Base-by-base conservation (phyloP, 1,140 invertebrate genomes). In the Steinernema feltiae region DNA sequence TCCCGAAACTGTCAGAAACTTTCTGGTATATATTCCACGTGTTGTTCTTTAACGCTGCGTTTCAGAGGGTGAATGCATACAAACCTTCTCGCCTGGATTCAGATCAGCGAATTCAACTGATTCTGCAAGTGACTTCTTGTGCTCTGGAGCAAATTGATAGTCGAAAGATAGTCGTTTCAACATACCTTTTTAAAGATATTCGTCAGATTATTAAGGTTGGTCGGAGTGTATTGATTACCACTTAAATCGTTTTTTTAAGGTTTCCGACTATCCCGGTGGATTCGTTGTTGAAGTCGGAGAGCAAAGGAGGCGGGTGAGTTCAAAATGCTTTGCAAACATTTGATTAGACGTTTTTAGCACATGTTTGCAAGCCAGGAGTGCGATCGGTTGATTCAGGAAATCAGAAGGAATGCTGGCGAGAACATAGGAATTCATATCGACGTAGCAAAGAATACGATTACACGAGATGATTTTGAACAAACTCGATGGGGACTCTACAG, bases 121-220 rank as follows among this genome's bases (percentile, higher is more conserved):
- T 94, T 3, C 88, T 98, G 72, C 93, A 96, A 89, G 91, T 97
- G 0, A 93, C 93, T 30, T 91, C 93, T 7, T 92, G 91, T 85
- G 93, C 93, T 71, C 86, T 98, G 29, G 92, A 96, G 87, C 95
- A 98, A 88, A 87, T 95, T 41, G 75, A 85, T 29, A 63, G 72
- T 46, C 73, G 69, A 17, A 78, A 83, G 18, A 78, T 74, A 63
- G 75, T 93, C 17, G 87, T 95, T 71, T 92, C 92, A 46, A 92
- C 92, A 79, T 99, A 98, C 87, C 91, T 91, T 86, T 98, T 93
- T 87, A 94, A 93, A 88, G 94, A 95, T 87, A 94, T 97, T 76
- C 92, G 94, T 86, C 91, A 91, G 73, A 88, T 95, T 77, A 88
- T 89, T 53, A 89, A 90, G 79, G 89, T 91, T 80, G 88, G 77